Base-by-base conservation (phyloP, 2,113 vertebrate species). In the Cisticola juncidis region DNA sequence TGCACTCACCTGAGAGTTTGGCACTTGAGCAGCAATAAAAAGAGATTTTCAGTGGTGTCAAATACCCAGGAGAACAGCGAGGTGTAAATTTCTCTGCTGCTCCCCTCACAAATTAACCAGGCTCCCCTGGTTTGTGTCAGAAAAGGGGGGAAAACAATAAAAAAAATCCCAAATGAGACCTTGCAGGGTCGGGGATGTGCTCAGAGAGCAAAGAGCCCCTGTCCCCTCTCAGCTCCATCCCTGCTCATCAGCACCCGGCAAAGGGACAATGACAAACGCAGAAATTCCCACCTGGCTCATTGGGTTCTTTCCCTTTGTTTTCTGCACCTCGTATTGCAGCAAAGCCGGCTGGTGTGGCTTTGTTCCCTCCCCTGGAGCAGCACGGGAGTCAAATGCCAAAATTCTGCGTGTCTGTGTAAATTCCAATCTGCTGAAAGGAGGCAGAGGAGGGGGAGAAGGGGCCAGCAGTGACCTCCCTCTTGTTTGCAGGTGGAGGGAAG, bases 1-100 rank as follows among this genome's bases (percentile, higher is more conserved):
- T 56, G 64, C 47, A 0, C 42, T 70, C 42, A 14, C 45, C 74
- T 84, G 36, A 42, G 18, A 35, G 69, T 22, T 61, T 80, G 68
- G 68, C 47, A 42, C 68, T 80, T 65, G 2, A 77, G 74, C 73
- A 83, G 94, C 90, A 81, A 40, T 88, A 95, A 97, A 97, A 96
- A 86, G 8, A 84, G 82, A 94, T 95, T 91, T 94, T 81, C 86
- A 88, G 91, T 14, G 69, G 57, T 47, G 56, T 73, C 11, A 45
- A 83, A 47, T 2, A 62, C 28, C 22, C 26, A 5, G 45, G 60
- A 53, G 68, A 56, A 62, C 82, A 57, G 36, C 47, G 9, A 3
- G 9, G 78, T 69, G 20, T 60, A 44, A 23, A 36, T 72, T 36
- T 6, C 1, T 5, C 48, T 42, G 42, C 42, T 64, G 57, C 31